Evolutionary conservation across 2,113 vertebrate genomes (phyloP).

Genomic region (Phodopus roborovskii): DNA sequence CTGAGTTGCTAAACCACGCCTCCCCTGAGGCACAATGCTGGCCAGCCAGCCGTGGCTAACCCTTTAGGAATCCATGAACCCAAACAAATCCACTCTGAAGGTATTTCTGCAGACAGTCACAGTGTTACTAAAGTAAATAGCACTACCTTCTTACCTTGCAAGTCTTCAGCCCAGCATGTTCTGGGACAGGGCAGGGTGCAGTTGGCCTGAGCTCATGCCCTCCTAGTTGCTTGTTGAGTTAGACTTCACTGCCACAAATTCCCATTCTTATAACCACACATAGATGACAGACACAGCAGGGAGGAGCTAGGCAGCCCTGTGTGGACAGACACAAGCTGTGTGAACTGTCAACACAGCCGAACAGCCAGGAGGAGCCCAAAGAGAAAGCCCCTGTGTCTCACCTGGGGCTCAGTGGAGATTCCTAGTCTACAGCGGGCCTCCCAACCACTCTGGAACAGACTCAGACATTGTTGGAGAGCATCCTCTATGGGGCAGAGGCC

Average conservation of each 20-base stretch:
- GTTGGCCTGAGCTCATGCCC: background rate
- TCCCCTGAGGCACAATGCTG: background rate
- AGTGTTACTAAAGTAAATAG: background rate
- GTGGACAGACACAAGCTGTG: background rate
- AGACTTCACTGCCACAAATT: background rate
- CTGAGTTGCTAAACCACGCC: background rate
- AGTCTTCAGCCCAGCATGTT: background rate
- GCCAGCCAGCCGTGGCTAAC: background rate
- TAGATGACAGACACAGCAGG: background rate
- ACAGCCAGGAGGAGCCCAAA: background rate
- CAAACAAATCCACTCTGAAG: background rate
- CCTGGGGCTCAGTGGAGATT: background rate
- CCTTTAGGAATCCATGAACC: background rate
- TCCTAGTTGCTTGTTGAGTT: background rate
- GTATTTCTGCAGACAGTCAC: background rate
- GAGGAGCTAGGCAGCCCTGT: background rate
- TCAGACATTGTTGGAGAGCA: conserved; percentile 41
- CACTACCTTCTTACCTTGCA: background rate
- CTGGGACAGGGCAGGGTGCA: background rate
- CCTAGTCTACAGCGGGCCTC: background rate
- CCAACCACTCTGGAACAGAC: background rate
- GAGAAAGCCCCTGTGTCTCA: background rate
- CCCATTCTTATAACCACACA: no score
- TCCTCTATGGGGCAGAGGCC: conserved; percentile 22
- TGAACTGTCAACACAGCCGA: background rate